Conservation (phyloP, 1,140 invertebrate species). For the Pteromalus puparum region DNA sequence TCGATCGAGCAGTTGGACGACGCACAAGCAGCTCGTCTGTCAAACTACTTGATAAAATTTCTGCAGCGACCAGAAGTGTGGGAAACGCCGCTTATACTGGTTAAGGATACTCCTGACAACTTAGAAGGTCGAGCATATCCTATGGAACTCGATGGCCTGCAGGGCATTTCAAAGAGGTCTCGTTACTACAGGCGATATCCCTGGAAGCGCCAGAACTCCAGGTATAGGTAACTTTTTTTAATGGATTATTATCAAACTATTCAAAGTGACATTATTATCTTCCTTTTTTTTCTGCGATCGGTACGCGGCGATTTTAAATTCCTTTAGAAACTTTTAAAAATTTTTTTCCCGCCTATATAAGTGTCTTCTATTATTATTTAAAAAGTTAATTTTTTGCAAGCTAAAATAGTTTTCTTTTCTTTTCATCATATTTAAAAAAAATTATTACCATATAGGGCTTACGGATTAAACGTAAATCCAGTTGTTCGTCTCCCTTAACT, state of each 20-base stretch:
- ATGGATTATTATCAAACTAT: not conserved
- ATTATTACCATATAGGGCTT: no score
- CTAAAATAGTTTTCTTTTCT: no score
- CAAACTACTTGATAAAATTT: conserved; percentile 56
- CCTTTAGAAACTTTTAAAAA: no score
- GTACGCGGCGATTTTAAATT: no score
- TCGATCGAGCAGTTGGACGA: conserved; percentile 55
- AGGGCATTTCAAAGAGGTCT: conserved; percentile 71
- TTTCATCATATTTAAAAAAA: no score
- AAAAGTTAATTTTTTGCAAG: no score
- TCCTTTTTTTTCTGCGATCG: not conserved
- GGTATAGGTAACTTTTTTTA: conserved; percentile 42
- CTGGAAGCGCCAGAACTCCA: conserved; percentile 77
- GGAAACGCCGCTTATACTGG: conserved; percentile 57
- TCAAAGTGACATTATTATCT: not conserved
- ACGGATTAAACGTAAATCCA: no score
- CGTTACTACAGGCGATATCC: conserved; percentile 79
- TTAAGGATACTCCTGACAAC: conserved; percentile 53
- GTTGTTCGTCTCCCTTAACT: conserved; percentile 11
- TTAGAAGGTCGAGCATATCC: conserved; percentile 25
- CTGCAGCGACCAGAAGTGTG: conserved; percentile 53
- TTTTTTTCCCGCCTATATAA: no score
- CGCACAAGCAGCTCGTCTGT: conserved; percentile 52
- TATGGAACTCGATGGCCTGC: conserved; percentile 44
- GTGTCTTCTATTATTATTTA: no score